Base-by-base conservation (phyloP, 2,797 vertebrate species). In the Megaceryle alcyon region DNA sequence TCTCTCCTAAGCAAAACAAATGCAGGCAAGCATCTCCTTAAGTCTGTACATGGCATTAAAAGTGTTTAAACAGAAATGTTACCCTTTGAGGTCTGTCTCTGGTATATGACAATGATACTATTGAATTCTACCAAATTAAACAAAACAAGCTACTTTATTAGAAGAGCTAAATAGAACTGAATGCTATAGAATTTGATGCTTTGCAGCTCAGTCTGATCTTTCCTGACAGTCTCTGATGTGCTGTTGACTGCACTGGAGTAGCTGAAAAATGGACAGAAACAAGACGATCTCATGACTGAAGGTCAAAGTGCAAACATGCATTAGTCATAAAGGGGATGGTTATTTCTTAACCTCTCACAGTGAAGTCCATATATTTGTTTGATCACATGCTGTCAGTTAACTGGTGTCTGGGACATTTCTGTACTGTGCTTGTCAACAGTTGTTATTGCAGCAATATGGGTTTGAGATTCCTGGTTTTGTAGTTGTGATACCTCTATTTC, bases 51-150 rank as follows among this genome's bases (percentile, higher is more conserved):
- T 22, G 10, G 6, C 33, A 83, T 82, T 88, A 76, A 20, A 89
- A 89, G 8, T 66, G 19, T 72, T 94, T 86, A 69, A 93, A 92
- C 48, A 29, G 49, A 81, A 90, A 75, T 73, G 10, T 63, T 68
- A 64, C 33, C 5, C 44, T 80, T 88, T 73, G 64, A 37, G 51
- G 54, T 84, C 21, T 57, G 4, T 60, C 48, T 92, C 53, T 86
- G 56, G 10, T 59, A 65, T 72, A 77, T 19, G 25, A 65, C 29
- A 75, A 61, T 46, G 29, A 49, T 90, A 68, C 28, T 35, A 66
- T 81, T 83, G 26, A 92, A 92, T 87, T 82, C 26, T 69, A 91
- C n/a, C 53, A 86, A 89, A 87, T 71, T 56, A 91, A 91, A 69
- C 4, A 75, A 82, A 92, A 37, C 49, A 73, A 68, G 23, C 3